Percentiles rank a stretch among this genome's conserved stretches.
Evolutionary conservation across 2,888 invertebrate species (phyloP).

Genomic region (Heliconius charithonia): DNA sequence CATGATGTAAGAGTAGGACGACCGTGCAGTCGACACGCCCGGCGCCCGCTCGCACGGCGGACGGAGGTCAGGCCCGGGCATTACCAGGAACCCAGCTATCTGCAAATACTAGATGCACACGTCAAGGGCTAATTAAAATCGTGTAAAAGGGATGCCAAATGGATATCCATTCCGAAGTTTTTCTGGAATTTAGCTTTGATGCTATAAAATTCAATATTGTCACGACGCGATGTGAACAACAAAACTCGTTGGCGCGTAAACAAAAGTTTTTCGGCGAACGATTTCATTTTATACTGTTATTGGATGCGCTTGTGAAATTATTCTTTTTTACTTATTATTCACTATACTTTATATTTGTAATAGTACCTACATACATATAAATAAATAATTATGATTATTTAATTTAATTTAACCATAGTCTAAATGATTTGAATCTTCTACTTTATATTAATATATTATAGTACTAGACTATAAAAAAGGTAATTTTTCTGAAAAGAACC

Average conservation of each 20-base stretch:
- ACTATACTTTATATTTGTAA: too few species aligned
- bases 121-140: slow-evolving; percentile 38
- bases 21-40: not conserved
- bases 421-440: too few species aligned
- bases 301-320: slow-evolving; percentile 2
- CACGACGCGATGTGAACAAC: slow-evolving; percentile 25
- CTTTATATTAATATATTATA: too few species aligned
- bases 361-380: too few species aligned
- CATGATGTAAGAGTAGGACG: slow-evolving; percentile 6
- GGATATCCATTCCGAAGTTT: slow-evolving; percentile 33
- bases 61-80: slow-evolving; percentile 24
- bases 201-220: slow-evolving; percentile 36
- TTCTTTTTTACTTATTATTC: not conserved
- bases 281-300: not conserved
- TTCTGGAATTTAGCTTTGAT: slow-evolving; percentile 39
- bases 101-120: slow-evolving; percentile 29
- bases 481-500: too few species aligned
- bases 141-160: slow-evolving; percentile 37
- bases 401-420: too few species aligned
- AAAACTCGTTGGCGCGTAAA: slow-evolving; percentile 30
- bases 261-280: slow-evolving; percentile 22
- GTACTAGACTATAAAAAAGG: too few species aligned
- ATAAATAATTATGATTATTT: too few species aligned
- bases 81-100: slow-evolving; percentile 25
- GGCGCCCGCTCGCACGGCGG: not conserved